Percentiles rank a stretch among this genome's conserved stretches.
Evolutionary conservation across 1,140 invertebrate species (phyloP).

Genomic region (Pseudomyrmex cubaensis): DNA sequence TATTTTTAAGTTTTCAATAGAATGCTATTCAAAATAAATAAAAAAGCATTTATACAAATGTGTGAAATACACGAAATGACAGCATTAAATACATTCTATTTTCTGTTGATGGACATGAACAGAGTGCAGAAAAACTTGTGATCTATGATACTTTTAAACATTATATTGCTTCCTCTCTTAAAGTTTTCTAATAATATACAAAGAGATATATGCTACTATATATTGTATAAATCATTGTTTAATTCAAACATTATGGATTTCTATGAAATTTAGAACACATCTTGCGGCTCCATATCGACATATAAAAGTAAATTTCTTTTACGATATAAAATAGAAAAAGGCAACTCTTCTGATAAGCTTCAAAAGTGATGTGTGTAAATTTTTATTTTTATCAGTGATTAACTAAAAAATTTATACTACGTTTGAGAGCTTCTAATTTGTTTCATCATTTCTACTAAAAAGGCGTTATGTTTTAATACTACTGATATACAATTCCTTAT

Average conservation of each 20-base stretch:
- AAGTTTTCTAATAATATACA: slow-evolving; percentile 13
- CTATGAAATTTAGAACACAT: slow-evolving; percentile 35
- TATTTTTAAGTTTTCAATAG: no score
- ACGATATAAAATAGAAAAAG: slow-evolving; percentile 39
- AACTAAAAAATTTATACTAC: slow-evolving; percentile 5
- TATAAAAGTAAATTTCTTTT: slow-evolving; percentile 38
- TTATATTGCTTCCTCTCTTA: slow-evolving; percentile 17
- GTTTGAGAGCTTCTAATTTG: slow-evolving; percentile 1
- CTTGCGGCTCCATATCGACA: slow-evolving; percentile 9
- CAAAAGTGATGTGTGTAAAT: slow-evolving; percentile 16
- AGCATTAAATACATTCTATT: slow-evolving; percentile 26
- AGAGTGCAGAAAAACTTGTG: slow-evolving; percentile 8
- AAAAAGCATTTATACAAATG: no score
- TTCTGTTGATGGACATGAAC: slow-evolving; percentile 29
- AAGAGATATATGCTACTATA: slow-evolving; percentile 26
- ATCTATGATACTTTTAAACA: slow-evolving; percentile 2
- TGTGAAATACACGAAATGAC: not conserved
- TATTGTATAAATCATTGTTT: slow-evolving; percentile 23
- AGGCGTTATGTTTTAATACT: not conserved
- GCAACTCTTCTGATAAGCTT: slow-evolving; percentile 1
- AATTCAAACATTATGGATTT: slow-evolving; percentile 9
- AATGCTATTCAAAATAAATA: no score
- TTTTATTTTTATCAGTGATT: slow-evolving; percentile 41
- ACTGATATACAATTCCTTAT: no score
- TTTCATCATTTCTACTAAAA: slow-evolving; percentile 9